These are phyloP conservation scores for Malaclemys terrapin DNA, from an alignment of 2,113 vertebrate genomes.

Conservation along the genomic window DNA sequence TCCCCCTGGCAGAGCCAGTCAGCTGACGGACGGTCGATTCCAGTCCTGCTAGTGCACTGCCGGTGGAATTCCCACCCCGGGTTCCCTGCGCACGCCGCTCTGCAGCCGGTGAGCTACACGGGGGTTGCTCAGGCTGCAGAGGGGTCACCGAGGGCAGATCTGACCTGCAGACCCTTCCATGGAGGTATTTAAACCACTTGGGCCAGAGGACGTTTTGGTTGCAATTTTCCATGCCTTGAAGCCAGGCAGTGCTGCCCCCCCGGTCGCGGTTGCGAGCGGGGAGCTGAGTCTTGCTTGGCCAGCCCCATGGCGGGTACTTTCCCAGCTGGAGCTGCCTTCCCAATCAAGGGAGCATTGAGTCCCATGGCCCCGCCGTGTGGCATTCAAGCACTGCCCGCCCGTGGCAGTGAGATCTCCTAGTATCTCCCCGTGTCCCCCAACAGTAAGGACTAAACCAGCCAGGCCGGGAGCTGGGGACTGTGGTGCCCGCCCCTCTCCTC, in stretches of 20 bases:
- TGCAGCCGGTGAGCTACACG: background rate
- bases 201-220: too few relatives aligned
- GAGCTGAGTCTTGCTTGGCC: background rate
- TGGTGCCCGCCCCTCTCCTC: background rate
- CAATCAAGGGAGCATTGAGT: too few relatives aligned
- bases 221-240: background rate
- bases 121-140: background rate
- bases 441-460: background rate
- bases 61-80: background rate
- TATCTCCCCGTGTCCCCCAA: background rate
- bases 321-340: background rate
- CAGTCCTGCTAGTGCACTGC: background rate
- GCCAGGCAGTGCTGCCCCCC: background rate
- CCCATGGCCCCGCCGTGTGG: too few relatives aligned
- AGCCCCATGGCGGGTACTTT: too few relatives aligned
- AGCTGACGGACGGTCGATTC: background rate
- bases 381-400: too few relatives aligned
- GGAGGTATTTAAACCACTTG: background rate
- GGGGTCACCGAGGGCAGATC: background rate
- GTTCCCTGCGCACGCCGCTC: background rate
- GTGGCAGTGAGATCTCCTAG: background rate
- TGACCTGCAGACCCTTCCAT: background rate
- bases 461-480: background rate
- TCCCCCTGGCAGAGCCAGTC: background rate
- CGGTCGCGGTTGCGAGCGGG: background rate